Evolutionary conservation across 2,113 vertebrate species (phyloP).

Genomic region (Sclerurus mexicanus): DNA sequence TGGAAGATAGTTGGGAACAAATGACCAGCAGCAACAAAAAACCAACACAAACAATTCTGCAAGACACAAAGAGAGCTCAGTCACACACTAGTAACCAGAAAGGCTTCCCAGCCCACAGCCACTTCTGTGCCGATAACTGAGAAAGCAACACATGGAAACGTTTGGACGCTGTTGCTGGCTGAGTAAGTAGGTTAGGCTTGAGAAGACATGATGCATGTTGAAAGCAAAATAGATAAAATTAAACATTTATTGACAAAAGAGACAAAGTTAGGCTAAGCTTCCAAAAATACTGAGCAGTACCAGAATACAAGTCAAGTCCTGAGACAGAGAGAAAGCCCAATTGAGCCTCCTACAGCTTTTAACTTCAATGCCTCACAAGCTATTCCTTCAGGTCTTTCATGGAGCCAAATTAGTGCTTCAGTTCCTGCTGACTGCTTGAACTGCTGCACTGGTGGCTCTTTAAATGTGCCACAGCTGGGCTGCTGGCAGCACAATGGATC

Average conservation of each 20-base stretch:
- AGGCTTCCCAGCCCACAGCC: not conserved
- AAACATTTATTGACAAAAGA: not conserved
- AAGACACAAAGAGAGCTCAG: not conserved
- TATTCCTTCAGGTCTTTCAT: not conserved
- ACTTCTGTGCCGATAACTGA: not conserved
- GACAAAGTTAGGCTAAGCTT: not conserved
- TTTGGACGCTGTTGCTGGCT: not conserved
- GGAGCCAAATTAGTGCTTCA: not conserved
- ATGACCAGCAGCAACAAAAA: not conserved
- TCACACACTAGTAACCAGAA: not conserved
- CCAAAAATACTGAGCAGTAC: not conserved
- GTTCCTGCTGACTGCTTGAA: not conserved
- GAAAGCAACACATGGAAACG: not conserved
- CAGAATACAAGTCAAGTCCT: not conserved
- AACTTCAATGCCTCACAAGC: not conserved
- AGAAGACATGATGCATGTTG: not conserved
- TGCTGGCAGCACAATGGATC: not conserved
- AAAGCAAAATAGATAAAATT: not conserved
- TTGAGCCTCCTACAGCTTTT: not conserved
- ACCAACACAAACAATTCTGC: not conserved
- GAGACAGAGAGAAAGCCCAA: not conserved
- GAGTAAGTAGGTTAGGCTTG: not conserved
- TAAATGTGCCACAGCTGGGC: not conserved
- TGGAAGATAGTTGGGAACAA: not conserved
- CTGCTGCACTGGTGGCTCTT: not conserved